Evolutionary conservation across 2,888 invertebrate genomes (phyloP).

Genomic region (Operophtera brumata): DNA sequence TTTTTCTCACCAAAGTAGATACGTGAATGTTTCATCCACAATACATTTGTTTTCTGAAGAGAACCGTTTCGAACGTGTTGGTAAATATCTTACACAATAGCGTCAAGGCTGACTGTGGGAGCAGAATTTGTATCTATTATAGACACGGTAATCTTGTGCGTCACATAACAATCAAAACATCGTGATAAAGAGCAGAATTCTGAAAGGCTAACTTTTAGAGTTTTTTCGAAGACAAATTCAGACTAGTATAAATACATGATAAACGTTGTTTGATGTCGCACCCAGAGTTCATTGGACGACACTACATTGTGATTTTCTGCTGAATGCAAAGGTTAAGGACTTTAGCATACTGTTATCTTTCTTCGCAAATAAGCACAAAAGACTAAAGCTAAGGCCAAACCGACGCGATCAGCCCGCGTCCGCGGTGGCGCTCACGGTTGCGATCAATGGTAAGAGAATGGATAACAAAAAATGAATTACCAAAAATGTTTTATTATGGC

Average conservation of each 20-base stretch:
- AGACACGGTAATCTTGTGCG: slow-evolving; percentile 29
- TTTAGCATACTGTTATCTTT: too few species aligned
- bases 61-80: slow-evolving; percentile 18
- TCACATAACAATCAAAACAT: slow-evolving; percentile 26
- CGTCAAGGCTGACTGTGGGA: slow-evolving; percentile 33
- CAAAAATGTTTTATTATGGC: too few species aligned
- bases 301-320: neutral
- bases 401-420: too few species aligned
- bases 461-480: too few species aligned
- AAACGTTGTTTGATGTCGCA: neutral
- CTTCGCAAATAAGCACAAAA: too few species aligned
- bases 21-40: slow-evolving; percentile 9
- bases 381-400: too few species aligned
- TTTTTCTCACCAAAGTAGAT: slow-evolving; percentile 6
- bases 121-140: slow-evolving; percentile 19
- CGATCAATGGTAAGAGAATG: too few species aligned
- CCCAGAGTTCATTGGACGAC: neutral
- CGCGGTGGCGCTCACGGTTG: too few species aligned
- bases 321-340: neutral
- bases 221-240: neutral
- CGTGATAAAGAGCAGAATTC: neutral
- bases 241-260: too few species aligned
- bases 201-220: slow-evolving; percentile 5
- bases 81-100: slow-evolving; percentile 36
- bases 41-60: slow-evolving; percentile 14